Evolutionary conservation across 2,888 invertebrate species (phyloP).

Genomic region (Alloplasta piceator): DNA sequence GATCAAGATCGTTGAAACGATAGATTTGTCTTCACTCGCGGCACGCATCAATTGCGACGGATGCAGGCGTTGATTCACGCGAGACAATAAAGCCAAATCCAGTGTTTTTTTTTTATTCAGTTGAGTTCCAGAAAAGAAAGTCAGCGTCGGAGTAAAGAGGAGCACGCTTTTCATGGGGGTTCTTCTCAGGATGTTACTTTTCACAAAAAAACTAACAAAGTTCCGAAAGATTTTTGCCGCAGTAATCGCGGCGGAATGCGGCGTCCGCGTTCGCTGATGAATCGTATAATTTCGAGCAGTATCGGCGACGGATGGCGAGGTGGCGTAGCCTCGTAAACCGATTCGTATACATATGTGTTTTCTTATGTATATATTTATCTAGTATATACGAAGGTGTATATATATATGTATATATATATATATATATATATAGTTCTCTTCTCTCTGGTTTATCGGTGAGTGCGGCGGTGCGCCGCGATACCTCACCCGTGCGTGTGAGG

Average conservation of each 20-base stretch:
- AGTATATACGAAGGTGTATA: not conserved
- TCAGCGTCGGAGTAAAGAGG: no score
- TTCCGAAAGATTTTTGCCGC: not conserved
- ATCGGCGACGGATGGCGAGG: conserved; percentile 42
- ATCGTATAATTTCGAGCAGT: conserved; percentile 36
- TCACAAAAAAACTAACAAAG: conserved; percentile 2
- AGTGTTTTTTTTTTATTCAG: no score
- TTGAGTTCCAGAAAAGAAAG: no score
- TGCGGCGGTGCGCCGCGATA: conserved; percentile 54
- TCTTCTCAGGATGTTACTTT: no score
- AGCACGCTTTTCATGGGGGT: no score
- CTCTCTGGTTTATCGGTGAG: conserved; percentile 58
- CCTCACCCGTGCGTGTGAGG: conserved; percentile 53
- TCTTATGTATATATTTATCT: not conserved
- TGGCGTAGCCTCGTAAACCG: conserved; percentile 57
- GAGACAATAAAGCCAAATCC: no score
- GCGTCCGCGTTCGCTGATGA: conserved; percentile 44
- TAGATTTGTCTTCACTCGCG: no score
- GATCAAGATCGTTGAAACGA: no score
- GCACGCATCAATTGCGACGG: no score
- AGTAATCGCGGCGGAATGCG: conserved; percentile 1
- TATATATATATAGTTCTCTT: conserved; percentile 38
- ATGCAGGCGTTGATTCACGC: no score
- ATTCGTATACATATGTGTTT: conserved; percentile 51
- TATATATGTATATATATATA: conserved; percentile 11